phyloP scores from a whole-genome alignment of 2,888 invertebrate species.

The Volucella inflata region DNA sequence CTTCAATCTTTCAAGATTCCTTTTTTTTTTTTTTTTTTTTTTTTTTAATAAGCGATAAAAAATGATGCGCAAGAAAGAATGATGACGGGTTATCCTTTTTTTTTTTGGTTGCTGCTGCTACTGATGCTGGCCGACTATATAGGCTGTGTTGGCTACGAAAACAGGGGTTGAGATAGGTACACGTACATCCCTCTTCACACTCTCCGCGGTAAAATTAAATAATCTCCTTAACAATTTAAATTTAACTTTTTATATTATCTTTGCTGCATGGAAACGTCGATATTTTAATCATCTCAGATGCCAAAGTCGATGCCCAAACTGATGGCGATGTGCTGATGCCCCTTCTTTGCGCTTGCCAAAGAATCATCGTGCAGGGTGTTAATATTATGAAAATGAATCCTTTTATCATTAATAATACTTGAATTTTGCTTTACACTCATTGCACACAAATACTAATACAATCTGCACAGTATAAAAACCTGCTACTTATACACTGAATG shows the following conservation, averaged over 20 bases:
- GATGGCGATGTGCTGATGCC: background rate
- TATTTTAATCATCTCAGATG: conserved; percentile 66
- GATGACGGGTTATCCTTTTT: conserved; percentile 65
- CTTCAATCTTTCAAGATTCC: conserved; percentile 58
- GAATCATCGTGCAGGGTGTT: conserved; percentile 36
- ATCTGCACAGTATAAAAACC: no score
- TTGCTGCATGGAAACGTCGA: conserved; percentile 67
- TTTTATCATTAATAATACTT: conserved; percentile 73
- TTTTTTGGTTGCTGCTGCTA: conserved; percentile 4
- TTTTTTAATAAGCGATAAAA: conserved; percentile 68
- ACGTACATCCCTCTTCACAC: conserved; percentile 11
- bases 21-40: conserved; percentile 23
- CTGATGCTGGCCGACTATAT: background rate
- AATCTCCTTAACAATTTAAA: conserved; percentile 72
- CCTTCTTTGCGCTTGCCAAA: conserved; percentile 14
- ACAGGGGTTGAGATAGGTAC: conserved; percentile 33
- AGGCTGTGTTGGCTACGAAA: conserved; percentile 37
- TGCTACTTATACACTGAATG: background rate
- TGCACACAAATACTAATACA: conserved; percentile 25
- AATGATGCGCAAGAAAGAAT: conserved; percentile 63
- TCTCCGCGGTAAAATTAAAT: conserved; percentile 68
- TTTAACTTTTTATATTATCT: conserved; percentile 44
- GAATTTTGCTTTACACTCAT: conserved; percentile 47
- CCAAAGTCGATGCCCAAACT: conserved; percentile 18
- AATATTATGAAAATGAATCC: conserved; percentile 65